Base-by-base conservation (phyloP, 2,888 invertebrate species). In the Pollenia griseotomentosa region DNA sequence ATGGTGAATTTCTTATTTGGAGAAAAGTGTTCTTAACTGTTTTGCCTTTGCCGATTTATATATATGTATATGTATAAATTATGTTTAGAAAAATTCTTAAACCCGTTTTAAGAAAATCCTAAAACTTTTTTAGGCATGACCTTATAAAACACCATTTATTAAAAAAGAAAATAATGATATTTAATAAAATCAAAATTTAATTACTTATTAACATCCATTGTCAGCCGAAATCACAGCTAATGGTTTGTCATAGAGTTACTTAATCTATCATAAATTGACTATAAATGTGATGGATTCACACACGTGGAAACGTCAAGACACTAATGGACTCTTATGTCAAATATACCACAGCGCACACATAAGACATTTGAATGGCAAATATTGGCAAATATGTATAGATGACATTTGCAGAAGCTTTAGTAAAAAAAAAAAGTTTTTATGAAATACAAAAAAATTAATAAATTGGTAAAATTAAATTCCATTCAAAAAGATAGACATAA, bases 261-360 rank as follows among this genome's bases (percentile, higher is more conserved):
- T 55, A 59, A 82, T 78, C 65, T 74, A 63, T 78, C 74, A 81
- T 83, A 82, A 83, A 81, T 75, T 75, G 75, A 63, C 33, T 14
- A 42, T 42, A 66, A 65, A 51, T 75, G 33, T 75, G 81, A 77
- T 70, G 65, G 73, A 74, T 79, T 70, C 61, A 61, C 53, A 44
- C 55, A 70, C 75, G 83, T 79, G 75, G 65, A 75, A 61, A 51
- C 77, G 83, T 86, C 83, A 86, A 83, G 33, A 12, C 51, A 46
- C 65, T 86, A 86, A 86, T 86, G 83, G 86, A 86, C 75, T 65
- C 51, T 40, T 78, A 83, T 86, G 86, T 70, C 82, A 82, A 59
- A 42, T 66, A 11, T n/a, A 53, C 11, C 70, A 55, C 65, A 42
- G 42, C 44, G 11, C 51, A 70, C 33, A 33, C 33, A 16, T 51